These are phyloP conservation scores for Chionis minor DNA, from an alignment of 2,113 vertebrate genomes.

Conservation along the genomic window DNA sequence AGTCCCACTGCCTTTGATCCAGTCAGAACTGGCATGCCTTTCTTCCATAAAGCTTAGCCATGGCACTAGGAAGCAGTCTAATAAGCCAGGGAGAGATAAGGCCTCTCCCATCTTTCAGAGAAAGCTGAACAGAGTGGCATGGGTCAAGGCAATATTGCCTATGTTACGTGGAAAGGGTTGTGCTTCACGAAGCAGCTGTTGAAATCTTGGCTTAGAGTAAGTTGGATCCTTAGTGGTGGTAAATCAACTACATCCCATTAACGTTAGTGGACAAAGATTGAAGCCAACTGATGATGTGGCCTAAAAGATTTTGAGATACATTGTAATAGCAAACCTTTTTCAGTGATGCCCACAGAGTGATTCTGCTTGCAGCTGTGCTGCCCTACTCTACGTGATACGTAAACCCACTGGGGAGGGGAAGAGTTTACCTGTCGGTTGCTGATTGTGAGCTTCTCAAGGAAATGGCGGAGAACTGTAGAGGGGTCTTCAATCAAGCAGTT, in stretches of 20 bases:
- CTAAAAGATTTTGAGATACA: neutral
- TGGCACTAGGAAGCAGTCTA: neutral
- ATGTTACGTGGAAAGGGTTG: neutral
- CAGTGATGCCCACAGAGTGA: neutral
- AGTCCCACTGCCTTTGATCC: neutral
- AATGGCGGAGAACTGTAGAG: conserved; percentile 94
- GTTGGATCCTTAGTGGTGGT: neutral
- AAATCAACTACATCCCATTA: neutral
- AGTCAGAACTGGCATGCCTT: neutral
- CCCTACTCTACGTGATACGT: neutral
- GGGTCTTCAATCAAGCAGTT: conserved; percentile 98
- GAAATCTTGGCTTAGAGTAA: neutral
- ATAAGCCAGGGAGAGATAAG: neutral
- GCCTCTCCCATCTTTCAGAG: neutral
- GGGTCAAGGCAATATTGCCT: neutral
- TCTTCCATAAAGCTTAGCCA: neutral
- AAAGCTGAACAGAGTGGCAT: neutral
- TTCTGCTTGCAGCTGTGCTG: neutral
- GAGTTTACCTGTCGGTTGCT: conserved; percentile 92
- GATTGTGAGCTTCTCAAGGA: conserved; percentile 96
- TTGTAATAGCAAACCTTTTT: neutral
- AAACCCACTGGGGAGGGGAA: neutral
- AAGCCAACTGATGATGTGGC: neutral
- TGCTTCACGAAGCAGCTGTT: neutral
- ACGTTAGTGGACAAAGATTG: neutral